Base-by-base conservation (phyloP, 2,113 vertebrate genomes). In the Sinocyclocheilus anophthalmus region DNA sequence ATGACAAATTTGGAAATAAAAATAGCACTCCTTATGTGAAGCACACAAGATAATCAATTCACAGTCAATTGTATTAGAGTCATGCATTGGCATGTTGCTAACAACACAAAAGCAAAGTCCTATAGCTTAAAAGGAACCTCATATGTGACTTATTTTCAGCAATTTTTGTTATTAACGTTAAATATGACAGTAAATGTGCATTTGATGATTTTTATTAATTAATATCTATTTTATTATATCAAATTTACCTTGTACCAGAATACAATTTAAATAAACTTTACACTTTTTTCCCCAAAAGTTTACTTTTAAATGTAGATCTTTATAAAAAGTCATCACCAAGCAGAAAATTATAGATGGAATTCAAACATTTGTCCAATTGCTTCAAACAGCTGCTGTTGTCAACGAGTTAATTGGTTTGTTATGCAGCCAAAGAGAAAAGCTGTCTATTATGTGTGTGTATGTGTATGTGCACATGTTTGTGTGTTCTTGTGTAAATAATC, bases 391-490 rank as follows among this genome's bases (percentile, higher is more conserved):
- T 85, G 84, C 75, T 78, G 61, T 65, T 69, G 16, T 85, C 45
- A 57, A 30, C 0, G 7, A 33, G 61, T 26, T 69, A 85, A 79
- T 78, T 78, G 55, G 73, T 79, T 78, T 85, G 75, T 24, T 65
- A 57, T 79, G 65, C 76, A 79, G 72, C 83, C 83, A 84, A 76
- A 76, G 37, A 26, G 55, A 76, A 76, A 61, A 61, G 53, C 53
- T 75, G 4, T 50, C n/a, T 48, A 10, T 30, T 30, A 30, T 45
- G 55, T 83, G 61, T 57, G 84, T 88, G 86, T 81, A 67, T 89
- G 45, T 87, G 83, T 55, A 55, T 76, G 33, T 85, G 82, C 48
- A 24, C 87, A 81, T 86, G 81, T 84, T 91, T 90, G 59, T 88
- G 88, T 55, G 65, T 37, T 30, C 8, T 20, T 48, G 20, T 79